Conservation (phyloP, 2,888 invertebrate genomes). For the Volucella inanis region DNA sequence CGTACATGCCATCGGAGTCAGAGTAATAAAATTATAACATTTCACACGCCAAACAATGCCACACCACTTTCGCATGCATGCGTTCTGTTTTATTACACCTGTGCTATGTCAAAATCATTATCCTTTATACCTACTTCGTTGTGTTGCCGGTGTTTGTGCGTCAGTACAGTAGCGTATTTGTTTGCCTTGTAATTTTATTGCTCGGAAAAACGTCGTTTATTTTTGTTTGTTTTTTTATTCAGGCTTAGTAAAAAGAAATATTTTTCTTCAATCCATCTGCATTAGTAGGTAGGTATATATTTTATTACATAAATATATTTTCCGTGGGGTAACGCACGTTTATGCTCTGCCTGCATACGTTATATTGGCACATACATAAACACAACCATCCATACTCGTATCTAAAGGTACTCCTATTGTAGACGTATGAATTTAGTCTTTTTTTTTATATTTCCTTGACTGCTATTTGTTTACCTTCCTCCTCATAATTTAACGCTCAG, state of each 20-base stretch:
- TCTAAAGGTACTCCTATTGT: no score
- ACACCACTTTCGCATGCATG: slow-evolving; percentile 69
- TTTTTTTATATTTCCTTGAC: slow-evolving; percentile 31
- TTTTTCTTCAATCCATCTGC: slow-evolving; percentile 50
- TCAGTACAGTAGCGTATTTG: slow-evolving; percentile 39
- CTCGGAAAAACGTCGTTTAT: slow-evolving; percentile 70
- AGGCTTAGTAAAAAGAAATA: slow-evolving; percentile 61
- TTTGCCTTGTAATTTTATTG: slow-evolving; percentile 73
- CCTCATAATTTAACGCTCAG: slow-evolving; percentile 62
- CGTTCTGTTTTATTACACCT: slow-evolving; percentile 72
- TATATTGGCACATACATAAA: no score
- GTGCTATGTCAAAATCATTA: slow-evolving; percentile 73
- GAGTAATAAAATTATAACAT: slow-evolving; percentile 67
- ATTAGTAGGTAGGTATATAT: slow-evolving; percentile 14
- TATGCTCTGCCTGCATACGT: slow-evolving; percentile 41
- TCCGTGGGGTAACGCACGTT: slow-evolving; percentile 58
- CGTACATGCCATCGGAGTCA: slow-evolving; percentile 13
- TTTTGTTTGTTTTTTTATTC: slow-evolving; percentile 66
- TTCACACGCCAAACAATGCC: slow-evolving; percentile 69
- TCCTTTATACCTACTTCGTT: slow-evolving; percentile 65
- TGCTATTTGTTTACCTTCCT: slow-evolving; percentile 49
- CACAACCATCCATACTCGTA: no score
- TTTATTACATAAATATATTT: slow-evolving; percentile 19
- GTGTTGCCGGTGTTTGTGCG: slow-evolving; percentile 36
- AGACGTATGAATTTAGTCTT: slow-evolving; percentile 42